Evolutionary conservation across 2,888 invertebrate genomes (phyloP).

Genomic region (Eilema griseolum): DNA sequence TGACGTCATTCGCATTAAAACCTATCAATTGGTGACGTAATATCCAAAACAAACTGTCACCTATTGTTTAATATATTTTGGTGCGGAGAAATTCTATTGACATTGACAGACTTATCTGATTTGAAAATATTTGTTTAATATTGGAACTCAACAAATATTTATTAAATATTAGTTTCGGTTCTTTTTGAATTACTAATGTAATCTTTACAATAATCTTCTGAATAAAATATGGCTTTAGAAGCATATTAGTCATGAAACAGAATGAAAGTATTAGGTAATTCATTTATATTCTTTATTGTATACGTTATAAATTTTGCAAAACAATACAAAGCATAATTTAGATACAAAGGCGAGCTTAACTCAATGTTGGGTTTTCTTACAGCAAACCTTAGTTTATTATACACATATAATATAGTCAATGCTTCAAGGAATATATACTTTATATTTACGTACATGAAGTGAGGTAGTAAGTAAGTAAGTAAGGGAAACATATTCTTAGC

Average conservation of each 20-base stretch:
- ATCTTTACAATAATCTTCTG: background rate
- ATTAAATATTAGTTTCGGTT: background rate
- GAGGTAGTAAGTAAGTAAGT: too few species aligned
- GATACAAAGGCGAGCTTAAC: too few species aligned
- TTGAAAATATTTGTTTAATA: background rate
- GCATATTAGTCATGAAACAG: background rate
- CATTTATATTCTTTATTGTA: too few species aligned
- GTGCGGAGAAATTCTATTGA: background rate
- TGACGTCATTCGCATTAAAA: conserved; percentile 63
- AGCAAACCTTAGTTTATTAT: too few species aligned
- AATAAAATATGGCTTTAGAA: background rate
- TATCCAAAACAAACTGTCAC: conserved; percentile 32
- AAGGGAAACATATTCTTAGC: too few species aligned
- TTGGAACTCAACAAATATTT: too few species aligned
- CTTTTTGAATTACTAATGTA: background rate
- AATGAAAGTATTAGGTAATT: too few species aligned
- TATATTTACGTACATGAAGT: too few species aligned
- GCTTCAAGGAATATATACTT: background rate
- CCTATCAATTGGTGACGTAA: conserved; percentile 53
- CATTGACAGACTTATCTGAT: background rate
- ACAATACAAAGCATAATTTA: too few species aligned
- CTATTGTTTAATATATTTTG: conserved; percentile 26
- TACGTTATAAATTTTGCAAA: too few species aligned
- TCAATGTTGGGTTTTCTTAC: too few species aligned
- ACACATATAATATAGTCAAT: background rate